Conservation (phyloP, 2,113 vertebrate genomes). For the Riparia riparia region DNA sequence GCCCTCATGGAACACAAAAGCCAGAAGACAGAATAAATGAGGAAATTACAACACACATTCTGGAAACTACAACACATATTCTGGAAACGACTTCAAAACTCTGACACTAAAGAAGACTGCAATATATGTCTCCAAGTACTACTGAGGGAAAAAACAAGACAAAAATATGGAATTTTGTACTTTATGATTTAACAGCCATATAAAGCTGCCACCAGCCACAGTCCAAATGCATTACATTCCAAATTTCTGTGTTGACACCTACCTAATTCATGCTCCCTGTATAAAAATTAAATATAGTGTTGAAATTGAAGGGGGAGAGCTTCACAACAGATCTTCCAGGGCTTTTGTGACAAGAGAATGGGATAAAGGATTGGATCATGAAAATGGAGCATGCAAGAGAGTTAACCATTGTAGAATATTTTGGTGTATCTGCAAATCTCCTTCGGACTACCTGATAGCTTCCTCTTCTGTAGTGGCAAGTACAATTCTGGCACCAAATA, state of each 20-base stretch:
- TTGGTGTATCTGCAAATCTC: not conserved
- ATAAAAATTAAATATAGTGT: not conserved
- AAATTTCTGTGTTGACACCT: not conserved
- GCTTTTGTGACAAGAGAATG: not conserved
- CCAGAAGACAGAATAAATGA: not conserved
- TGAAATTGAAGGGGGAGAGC: not conserved
- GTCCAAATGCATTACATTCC: not conserved
- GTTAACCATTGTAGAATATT: not conserved
- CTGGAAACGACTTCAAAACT: not conserved
- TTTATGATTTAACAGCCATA: not conserved
- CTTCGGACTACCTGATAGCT: not conserved
- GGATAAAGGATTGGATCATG: not conserved
- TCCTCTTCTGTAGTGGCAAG: not conserved
- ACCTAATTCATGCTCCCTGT: not conserved
- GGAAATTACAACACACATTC: not conserved
- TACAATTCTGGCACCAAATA: not conserved
- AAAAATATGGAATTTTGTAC: not conserved
- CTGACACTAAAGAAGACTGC: not conserved
- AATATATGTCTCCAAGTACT: not conserved
- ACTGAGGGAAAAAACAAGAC: not conserved
- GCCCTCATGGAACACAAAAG: not conserved
- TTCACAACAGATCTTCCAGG: not conserved
- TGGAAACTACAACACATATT: not conserved
- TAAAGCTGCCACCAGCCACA: not conserved
- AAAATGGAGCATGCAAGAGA: not conserved